A percentile compares a stretch with the other conserved stretches of the same genome.
phyloP scores from a whole-genome alignment of 2,113 vertebrate species.

The Clarias macrocephalus region DNA sequence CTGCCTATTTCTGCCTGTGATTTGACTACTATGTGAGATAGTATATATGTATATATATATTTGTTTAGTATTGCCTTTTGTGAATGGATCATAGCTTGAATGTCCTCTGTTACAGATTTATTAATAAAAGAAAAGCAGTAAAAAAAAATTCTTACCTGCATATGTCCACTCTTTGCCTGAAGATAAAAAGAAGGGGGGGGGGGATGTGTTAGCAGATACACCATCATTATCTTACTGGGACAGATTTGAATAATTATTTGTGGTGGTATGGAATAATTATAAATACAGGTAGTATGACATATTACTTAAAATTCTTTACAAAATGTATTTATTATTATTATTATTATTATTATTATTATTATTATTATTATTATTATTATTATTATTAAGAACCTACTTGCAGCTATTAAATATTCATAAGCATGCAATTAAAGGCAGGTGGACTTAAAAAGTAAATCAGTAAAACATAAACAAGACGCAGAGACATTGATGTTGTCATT shows the following conservation, averaged over 20 bases:
- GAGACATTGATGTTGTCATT: no score
- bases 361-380: neutral
- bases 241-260: neutral
- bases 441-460: no score
- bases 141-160: constrained; percentile 35
- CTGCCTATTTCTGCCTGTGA: neutral
- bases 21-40: neutral
- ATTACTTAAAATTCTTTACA: neutral
- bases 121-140: neutral
- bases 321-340: no score
- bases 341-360: no score
- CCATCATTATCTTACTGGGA: neutral
- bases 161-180: constrained; percentile 51
- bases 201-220: neutral
- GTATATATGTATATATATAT: no score
- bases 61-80: neutral
- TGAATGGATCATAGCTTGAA: neutral
- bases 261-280: neutral
- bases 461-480: no score
- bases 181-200: constrained; percentile 11
- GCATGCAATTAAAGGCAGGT: no score
- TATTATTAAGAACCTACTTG: neutral
- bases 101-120: neutral
- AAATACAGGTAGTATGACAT: neutral
- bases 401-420: no score